phyloP scores from a whole-genome alignment of 2,888 invertebrate genomes.

The Schizotus pectinicornis region DNA sequence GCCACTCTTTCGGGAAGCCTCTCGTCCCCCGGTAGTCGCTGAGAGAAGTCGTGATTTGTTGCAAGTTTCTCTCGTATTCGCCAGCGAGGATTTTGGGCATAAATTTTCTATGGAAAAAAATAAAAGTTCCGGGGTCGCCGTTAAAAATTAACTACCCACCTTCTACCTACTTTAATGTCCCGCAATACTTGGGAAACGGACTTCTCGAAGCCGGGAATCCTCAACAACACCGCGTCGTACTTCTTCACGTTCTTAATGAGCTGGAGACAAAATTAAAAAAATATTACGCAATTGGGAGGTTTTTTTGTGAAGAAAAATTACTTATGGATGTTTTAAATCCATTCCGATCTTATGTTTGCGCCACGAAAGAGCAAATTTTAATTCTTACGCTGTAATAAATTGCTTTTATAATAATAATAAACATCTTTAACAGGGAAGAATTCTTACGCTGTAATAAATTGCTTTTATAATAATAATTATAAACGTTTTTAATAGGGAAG shows the following conservation, averaged over 20 bases:
- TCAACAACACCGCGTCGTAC: constrained; percentile 74
- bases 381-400: too few relatives aligned
- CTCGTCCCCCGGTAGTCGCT: constrained; percentile 74
- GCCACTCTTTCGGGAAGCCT: constrained; percentile 76
- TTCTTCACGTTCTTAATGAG: constrained; percentile 80
- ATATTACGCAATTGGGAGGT: too few relatives aligned
- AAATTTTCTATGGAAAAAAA: constrained; percentile 75
- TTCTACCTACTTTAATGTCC: constrained; percentile 82
- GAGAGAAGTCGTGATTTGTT: constrained; percentile 83
- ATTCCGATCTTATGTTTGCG: too few relatives aligned
- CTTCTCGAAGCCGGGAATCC: constrained; percentile 84
- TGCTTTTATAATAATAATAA: too few relatives aligned
- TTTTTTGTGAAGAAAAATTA: too few relatives aligned
- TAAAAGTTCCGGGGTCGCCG: neutral
- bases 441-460: too few relatives aligned
- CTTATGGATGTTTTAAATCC: too few relatives aligned
- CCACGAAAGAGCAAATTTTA: too few relatives aligned
- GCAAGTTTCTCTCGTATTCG: constrained; percentile 83
- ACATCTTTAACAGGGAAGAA: too few relatives aligned
- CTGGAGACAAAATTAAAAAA: constrained; percentile 61
- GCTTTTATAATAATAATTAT: too few relatives aligned
- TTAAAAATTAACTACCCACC: constrained; percentile 61
- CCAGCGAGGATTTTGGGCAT: constrained; percentile 89
- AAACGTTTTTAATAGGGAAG: too few relatives aligned
- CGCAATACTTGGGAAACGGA: constrained; percentile 83